Conservation (phyloP, 2,113 vertebrate species). For the Zosterops japonicus region DNA sequence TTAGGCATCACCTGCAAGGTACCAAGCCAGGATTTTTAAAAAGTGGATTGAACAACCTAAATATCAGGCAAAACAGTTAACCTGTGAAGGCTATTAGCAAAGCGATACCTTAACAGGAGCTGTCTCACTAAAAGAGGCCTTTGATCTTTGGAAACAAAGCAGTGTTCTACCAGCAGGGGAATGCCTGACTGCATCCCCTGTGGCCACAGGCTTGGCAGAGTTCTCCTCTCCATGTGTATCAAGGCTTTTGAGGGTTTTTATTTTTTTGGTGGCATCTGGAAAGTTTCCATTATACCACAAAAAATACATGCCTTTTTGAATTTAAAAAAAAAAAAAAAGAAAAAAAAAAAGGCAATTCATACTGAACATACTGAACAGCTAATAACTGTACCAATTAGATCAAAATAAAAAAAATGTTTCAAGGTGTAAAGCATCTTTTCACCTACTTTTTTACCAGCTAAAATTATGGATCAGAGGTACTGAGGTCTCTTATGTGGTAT, state of each 20-base stretch:
- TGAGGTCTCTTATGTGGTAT: neutral
- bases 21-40: neutral
- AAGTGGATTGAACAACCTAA: neutral
- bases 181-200: neutral
- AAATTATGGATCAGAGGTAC: neutral
- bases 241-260: neutral
- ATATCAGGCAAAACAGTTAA: neutral
- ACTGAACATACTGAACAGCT: neutral
- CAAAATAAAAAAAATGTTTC: neutral
- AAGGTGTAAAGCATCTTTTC: neutral
- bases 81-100: neutral
- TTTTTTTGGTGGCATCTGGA: neutral
- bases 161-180: neutral
- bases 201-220: neutral
- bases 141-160: slow-evolving; percentile 9
- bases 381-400: neutral
- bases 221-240: neutral
- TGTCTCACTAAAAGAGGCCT: neutral
- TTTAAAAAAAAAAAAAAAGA: neutral
- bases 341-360: too few relatives aligned
- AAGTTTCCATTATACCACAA: neutral
- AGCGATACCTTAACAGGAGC: neutral
- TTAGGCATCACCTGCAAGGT: neutral
- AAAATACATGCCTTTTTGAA: neutral
- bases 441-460: neutral